A percentile compares a stretch with the other conserved stretches of the same genome.
Evolutionary conservation across 2,797 vertebrate species (phyloP).

Genomic region (Pipistrellus pygmaeus): DNA sequence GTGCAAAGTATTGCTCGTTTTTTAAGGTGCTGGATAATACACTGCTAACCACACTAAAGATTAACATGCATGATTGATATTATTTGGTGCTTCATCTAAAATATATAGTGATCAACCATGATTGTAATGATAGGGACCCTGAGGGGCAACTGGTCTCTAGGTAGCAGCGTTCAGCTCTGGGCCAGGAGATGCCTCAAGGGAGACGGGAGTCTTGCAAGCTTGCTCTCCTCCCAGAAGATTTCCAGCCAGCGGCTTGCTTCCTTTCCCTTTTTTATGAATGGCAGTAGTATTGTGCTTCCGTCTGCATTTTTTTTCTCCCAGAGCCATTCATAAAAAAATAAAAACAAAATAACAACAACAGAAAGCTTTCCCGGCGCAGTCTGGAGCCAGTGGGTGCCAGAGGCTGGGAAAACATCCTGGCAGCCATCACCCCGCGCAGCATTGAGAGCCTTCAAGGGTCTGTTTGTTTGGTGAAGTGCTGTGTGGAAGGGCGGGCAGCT

Average conservation of each 20-base stretch:
- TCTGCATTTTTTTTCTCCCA: slow-evolving; percentile 78
- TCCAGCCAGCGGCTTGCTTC: slow-evolving; percentile 83
- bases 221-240: slow-evolving; percentile 56
- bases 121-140: slow-evolving; percentile 33
- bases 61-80: neutral
- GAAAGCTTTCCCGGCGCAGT: slow-evolving; percentile 83
- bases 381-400: slow-evolving; percentile 89
- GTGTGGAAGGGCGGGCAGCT: slow-evolving; percentile 88
- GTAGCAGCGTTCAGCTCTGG: slow-evolving; percentile 1
- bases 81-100: neutral
- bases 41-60: neutral
- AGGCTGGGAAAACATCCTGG: slow-evolving; percentile 88
- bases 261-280: slow-evolving; percentile 89
- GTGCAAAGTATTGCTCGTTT: neutral
- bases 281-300: slow-evolving; percentile 84
- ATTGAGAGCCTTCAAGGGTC: slow-evolving; percentile 86
- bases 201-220: slow-evolving; percentile 35
- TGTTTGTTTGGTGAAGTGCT: slow-evolving; percentile 89
- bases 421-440: slow-evolving; percentile 82
- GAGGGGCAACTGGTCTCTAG: neutral
- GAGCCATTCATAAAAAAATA: slow-evolving; percentile 93
- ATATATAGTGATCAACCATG: neutral
- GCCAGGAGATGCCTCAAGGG: slow-evolving; percentile 68
- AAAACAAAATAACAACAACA: slow-evolving; percentile 86
- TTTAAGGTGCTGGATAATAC: neutral